Evolutionary conservation across 2,888 invertebrate genomes (phyloP).

Genomic region (Drosophila formosana): DNA sequence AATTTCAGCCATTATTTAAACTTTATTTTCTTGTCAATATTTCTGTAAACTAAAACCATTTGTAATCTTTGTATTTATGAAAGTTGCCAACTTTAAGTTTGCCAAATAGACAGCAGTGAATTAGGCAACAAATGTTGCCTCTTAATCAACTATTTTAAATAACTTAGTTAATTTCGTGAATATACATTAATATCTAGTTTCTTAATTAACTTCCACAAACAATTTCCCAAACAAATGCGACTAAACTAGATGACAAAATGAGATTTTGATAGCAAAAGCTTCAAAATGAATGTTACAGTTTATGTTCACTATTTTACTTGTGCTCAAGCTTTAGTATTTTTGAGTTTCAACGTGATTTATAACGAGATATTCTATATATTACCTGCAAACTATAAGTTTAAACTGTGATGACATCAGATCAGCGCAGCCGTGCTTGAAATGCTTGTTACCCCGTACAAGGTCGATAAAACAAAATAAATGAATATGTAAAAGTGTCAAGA

Average conservation of each 20-base stretch:
- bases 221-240: background rate
- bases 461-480: conserved; percentile 22
- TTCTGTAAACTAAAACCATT: background rate
- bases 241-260: background rate
- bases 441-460: conserved; percentile 34
- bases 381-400: background rate
- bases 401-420: conserved; percentile 45
- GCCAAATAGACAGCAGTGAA: background rate
- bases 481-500: conserved; percentile 39
- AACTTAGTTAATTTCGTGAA: background rate
- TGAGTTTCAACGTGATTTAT: background rate
- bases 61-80: background rate
- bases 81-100: background rate
- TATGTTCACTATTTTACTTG: no score
- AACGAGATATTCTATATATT: background rate
- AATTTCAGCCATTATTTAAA: no score
- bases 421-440: conserved; percentile 10
- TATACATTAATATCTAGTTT: background rate
- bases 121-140: background rate
- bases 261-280: background rate
- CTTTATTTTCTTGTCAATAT: no score
- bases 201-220: background rate
- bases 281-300: background rate
- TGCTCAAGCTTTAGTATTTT: background rate
- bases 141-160: background rate